Base-by-base conservation (phyloP, 2,797 vertebrate species). In the Muscicapa striata region DNA sequence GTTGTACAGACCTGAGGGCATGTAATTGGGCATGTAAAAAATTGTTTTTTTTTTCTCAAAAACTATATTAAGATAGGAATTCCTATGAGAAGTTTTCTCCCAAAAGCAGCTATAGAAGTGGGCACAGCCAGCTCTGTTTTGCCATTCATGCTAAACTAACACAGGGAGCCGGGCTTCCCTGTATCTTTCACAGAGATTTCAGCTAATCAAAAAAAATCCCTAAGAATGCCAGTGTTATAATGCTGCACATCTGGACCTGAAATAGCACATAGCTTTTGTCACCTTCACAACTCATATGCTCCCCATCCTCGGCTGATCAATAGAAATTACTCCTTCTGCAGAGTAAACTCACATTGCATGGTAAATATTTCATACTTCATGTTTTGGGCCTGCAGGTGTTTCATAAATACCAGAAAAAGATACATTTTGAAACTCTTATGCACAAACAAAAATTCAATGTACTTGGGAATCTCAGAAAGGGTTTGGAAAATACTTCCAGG, bases 231-330 rank as follows among this genome's bases (percentile, higher is more conserved):
- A 54, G 2, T 26, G 20, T 43, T 40, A 6, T 43, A 66, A 46
- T 16, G 16, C 36, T 75, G 36, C 38, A 46, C 19, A 9, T 54
- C 30, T n/a, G 51, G 29, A 46, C 29, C 27, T 48, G 15, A 30
- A 59, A 34, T 2, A 61, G 4, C 8, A 46, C 0, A 0, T 23
- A 20, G 26, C 6, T 89, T 77, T 57, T 61, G 19, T 64, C 43
- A 46, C 5, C 40, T 72, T 91, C 51, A 20, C 11, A 43, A 52
- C 27, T 70, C 0, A 0, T 52, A 23, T 58, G 19, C 7, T 84
- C 84, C 43, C 14, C 14, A 29, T 59, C n/a, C 41, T 62, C 6
- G 23, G 9, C 63, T 63, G 30, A 57, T 57, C 13, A 2, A 54
- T 6, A 61, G 15, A 40, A 73, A n/a, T 46, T 41, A 32, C 11